Base-by-base conservation (phyloP, 2,113 vertebrate genomes). In the Falco punctatus region DNA sequence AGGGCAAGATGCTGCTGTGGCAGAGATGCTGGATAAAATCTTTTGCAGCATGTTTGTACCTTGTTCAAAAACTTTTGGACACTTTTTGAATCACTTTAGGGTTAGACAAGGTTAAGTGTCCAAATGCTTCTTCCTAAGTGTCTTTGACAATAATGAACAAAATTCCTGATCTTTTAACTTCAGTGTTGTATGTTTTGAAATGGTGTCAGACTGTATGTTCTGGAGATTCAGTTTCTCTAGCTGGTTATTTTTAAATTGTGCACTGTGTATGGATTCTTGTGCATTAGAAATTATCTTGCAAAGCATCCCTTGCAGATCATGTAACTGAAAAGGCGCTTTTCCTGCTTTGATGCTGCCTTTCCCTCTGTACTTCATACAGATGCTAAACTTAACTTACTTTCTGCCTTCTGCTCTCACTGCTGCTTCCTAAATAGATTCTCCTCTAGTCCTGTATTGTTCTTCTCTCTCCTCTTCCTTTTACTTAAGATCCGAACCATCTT, bases 191-290 rank as follows among this genome's bases (percentile, higher is more conserved):
- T 32, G 70, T 90, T 83, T 75, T 88, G 40, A 89, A 61, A 46
- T 54, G 6, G 7, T 42, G 54, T 89, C 61, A 61, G 35, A 48
- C 27, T 40, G 19, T 65, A 24, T 54, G 16, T 94, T 92, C 44
- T 85, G 40, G 62, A 94, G 61, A 80, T 66, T 84, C 32, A 22
- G 26, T 81, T 84, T 94, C 73, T 81, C 32, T 87, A 77, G 35
- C 38, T 72, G 44, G 13, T 75, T 95, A 58, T 84, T 96, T 96
- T 95, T 59, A 55, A 91, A 85, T 48, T 91, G 40, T 72, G n/a
- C 70, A 62, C 85, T 91, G 27, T 51, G 22, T 81, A 26, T 49
- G 13, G 61, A 58, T 95, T 91, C 62, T 87, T 90, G 30, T 71
- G 55, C 9, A 26, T 87, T 91, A 80, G 61, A 82, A 82, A 85